Evolutionary conservation across 2,113 vertebrate genomes (phyloP).

Genomic region (Oenanthe oenanthe): DNA sequence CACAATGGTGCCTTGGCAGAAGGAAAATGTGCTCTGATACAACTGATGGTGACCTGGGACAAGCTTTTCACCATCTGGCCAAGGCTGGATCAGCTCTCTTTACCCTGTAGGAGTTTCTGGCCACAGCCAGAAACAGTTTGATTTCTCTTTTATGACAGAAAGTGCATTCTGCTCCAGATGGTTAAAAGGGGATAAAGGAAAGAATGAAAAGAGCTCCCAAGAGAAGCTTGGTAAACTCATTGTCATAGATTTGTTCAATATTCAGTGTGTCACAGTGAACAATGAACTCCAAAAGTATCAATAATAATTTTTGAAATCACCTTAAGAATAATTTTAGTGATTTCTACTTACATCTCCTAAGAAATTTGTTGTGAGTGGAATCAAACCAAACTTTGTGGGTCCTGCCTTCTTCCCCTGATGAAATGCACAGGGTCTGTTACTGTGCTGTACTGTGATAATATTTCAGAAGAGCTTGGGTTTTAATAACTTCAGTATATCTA

Average conservation of each 20-base stretch:
- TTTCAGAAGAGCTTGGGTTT: neutral
- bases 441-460: neutral
- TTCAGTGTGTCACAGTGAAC: neutral
- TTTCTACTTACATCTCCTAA: neutral
- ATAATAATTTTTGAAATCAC: neutral
- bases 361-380: neutral
- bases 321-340: neutral
- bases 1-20: neutral
- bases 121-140: neutral
- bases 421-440: neutral
- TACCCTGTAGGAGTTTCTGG: neutral
- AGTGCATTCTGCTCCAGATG: neutral
- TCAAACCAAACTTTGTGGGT: neutral
- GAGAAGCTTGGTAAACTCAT: neutral
- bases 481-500: neutral
- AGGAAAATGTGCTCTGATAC: neutral
- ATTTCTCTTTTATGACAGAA: slow-evolving; percentile 25
- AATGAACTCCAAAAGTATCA: neutral
- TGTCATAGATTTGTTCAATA: neutral
- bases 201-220: neutral
- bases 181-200: neutral
- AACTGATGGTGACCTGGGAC: rapidly evolving
- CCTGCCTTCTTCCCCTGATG: neutral
- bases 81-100: neutral
- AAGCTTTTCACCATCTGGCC: slow-evolving; percentile 39